Base-by-base conservation (phyloP, 2,113 vertebrate species). In the Sardina pilchardus region DNA sequence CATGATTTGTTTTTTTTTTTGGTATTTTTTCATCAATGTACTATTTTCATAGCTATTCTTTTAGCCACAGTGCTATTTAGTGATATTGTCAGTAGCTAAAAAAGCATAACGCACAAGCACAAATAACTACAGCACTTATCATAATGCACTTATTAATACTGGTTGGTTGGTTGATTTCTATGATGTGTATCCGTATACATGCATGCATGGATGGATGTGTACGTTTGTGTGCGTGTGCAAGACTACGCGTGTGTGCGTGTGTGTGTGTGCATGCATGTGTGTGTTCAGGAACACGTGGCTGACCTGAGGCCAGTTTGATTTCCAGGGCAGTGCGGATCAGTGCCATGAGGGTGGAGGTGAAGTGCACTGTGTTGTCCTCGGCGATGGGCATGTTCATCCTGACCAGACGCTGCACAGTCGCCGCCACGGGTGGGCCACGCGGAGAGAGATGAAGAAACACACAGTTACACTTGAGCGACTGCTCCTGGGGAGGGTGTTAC, bases 311-410 rank as follows among this genome's bases (percentile, higher is more conserved):
- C 0, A 99, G 96, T 91, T 99, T 99, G 95, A 99, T 97, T 83
- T 98, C 97, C 90, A 99, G 95, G 12, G 98, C 98, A 0, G 98
- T 99, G 88, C 98, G 95, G 87, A 99, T 99, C 91, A 99, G 94
- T 67, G 97, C 98, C 98, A 99, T 99, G 90, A 99, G 93, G 0
- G 98, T 99, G 91, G 98, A 99, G 0, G 98, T 99, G 95, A 99
- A 99, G 91, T 99, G 98, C 43, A 99, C 98, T 0, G 97, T 98
- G 87, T 96, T 93, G 91, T 99, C 97, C 0, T 94, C 95, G 0
- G 96, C 97, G 84, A 99, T 99, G 0, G 98, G 98, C 98, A 99
- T 99, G 94, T 99, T 99, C 98, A 99, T 99, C 92, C 93, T 94
- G 81, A 99, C 98, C 94, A 99, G 90, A 53, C 98, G 97, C 98